Percentiles rank a stretch among this genome's conserved stretches.
Conservation (phyloP, 2,113 vertebrate genomes). For the Anser cygnoides region DNA sequence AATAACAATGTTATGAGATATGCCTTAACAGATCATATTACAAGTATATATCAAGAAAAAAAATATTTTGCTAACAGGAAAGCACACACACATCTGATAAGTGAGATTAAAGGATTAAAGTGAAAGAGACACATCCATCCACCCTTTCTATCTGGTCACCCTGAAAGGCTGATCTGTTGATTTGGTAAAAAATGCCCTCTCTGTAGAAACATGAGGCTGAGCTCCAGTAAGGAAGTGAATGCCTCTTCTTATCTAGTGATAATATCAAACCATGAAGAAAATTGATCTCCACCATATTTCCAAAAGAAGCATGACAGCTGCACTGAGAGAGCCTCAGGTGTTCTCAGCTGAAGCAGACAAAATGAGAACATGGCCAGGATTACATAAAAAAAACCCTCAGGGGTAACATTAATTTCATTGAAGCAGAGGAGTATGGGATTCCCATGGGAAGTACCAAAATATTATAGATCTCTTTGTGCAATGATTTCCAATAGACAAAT, state of each 20-base stretch:
- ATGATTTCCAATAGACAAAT: background rate
- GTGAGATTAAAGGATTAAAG: background rate
- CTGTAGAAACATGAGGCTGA: background rate
- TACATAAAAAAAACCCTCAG: background rate
- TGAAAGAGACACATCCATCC: background rate
- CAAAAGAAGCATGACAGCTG: background rate
- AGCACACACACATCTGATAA: background rate
- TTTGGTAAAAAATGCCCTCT: background rate
- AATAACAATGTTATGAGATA: background rate
- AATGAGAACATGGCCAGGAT: rapidly evolving
- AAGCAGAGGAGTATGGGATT: background rate
- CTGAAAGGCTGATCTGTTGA: background rate
- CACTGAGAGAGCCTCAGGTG: background rate
- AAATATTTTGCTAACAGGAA: background rate
- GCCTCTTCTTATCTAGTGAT: background rate
- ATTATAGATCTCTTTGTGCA: background rate
- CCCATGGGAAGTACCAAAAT: background rate
- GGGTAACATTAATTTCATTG: background rate
- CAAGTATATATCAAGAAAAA: background rate
- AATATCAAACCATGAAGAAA: background rate
- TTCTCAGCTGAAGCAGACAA: background rate
- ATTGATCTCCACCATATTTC: background rate
- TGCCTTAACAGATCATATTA: background rate
- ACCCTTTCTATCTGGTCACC: background rate
- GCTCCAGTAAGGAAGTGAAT: background rate